These are phyloP conservation scores for Keiferia lycopersicella DNA, from an alignment of 2,888 invertebrate species.

Conservation along the genomic window DNA sequence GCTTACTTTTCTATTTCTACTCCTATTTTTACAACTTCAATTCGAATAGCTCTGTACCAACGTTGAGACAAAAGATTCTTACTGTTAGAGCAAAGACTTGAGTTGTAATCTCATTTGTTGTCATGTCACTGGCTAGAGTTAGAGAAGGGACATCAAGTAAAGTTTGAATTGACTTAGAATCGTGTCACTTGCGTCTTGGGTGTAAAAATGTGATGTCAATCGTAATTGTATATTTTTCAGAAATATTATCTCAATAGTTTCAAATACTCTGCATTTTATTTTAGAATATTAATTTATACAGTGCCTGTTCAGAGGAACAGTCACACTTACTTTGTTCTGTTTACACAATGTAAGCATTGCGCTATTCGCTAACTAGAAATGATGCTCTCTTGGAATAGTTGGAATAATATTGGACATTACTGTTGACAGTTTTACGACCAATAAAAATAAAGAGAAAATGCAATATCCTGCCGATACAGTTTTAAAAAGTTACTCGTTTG, in stretches of 20 bases:
- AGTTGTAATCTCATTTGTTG: too few relatives aligned
- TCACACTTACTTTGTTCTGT: conserved; percentile 14
- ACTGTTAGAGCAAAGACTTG: too few relatives aligned
- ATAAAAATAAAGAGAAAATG: conserved; percentile 13
- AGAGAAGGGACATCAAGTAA: too few relatives aligned
- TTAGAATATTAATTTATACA: too few relatives aligned
- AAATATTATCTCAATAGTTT: too few relatives aligned
- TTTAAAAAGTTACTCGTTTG: conserved; percentile 19
- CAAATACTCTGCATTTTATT: too few relatives aligned
- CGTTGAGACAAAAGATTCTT: conserved; percentile 6
- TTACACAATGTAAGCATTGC: conserved; percentile 7
- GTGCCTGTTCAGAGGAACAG: too few relatives aligned
- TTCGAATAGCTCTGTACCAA: conserved; percentile 6
- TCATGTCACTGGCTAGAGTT: too few relatives aligned
- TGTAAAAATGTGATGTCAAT: too few relatives aligned
- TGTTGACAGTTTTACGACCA: conserved; percentile 10
- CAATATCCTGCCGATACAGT: conserved; percentile 22
- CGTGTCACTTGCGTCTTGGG: too few relatives aligned
- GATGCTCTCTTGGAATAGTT: not conserved
- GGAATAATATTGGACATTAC: not conserved
- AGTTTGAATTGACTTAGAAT: too few relatives aligned
- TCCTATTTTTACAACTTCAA: conserved; percentile 2
- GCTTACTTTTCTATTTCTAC: conserved; percentile 11
- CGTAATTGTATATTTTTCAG: too few relatives aligned
- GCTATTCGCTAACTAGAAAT: not conserved